Evolutionary conservation across 2,797 vertebrate species (phyloP).

Genomic region (Scolopax bukidnonensis): DNA sequence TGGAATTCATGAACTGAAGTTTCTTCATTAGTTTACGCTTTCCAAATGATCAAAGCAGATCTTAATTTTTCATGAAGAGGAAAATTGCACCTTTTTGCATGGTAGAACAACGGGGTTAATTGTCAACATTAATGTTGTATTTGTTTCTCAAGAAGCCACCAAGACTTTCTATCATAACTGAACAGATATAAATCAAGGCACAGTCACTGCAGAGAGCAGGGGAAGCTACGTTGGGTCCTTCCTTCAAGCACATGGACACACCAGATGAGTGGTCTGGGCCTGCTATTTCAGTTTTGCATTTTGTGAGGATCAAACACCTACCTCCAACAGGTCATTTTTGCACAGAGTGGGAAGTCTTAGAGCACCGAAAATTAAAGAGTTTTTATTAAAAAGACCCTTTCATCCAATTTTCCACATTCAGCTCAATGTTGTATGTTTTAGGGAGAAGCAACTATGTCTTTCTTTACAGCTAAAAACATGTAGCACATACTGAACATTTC

Average conservation of each 20-base stretch:
- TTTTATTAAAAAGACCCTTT: background rate
- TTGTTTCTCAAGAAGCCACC: conserved; percentile 12
- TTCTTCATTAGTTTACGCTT: conserved; percentile 33
- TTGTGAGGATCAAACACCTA: background rate
- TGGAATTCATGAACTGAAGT: conserved; percentile 14
- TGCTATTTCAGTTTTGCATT: background rate
- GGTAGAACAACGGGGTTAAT: conserved; percentile 74
- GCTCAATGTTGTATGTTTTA: background rate
- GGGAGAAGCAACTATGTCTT: background rate
- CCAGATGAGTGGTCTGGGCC: background rate
- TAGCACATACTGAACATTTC: background rate
- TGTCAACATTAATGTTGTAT: conserved; percentile 45
- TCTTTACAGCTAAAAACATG: background rate
- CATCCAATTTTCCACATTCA: background rate
- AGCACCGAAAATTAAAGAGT: background rate
- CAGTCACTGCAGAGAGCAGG: background rate
- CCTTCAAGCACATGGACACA: background rate
- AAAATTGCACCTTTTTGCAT: conserved; percentile 70
- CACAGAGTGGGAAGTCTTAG: background rate
- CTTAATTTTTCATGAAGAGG: conserved; percentile 76
- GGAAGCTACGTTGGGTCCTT: background rate
- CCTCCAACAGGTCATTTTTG: background rate
- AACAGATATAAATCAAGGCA: background rate
- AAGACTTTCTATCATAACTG: background rate
- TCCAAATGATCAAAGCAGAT: conserved; percentile 61